phyloP scores from a whole-genome alignment of 2,113 vertebrate genomes.

The Mobula birostris region DNA sequence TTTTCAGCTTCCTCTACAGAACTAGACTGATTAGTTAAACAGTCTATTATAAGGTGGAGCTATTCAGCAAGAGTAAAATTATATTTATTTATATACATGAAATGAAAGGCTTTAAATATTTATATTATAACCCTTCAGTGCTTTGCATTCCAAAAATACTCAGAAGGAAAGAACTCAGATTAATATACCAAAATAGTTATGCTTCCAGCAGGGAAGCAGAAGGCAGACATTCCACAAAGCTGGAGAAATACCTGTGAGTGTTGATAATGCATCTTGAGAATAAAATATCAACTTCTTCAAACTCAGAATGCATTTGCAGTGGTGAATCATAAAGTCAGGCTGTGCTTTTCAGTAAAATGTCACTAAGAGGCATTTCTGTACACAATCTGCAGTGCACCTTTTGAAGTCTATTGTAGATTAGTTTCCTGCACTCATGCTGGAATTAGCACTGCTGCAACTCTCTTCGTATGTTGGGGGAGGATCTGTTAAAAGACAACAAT shows the following conservation, averaged over 20 bases:
- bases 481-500: conserved; percentile 55
- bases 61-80: not conserved
- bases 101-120: conserved; percentile 10
- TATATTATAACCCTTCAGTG: not conserved
- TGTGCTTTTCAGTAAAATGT: conserved; percentile 19
- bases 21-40: not conserved
- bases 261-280: not conserved
- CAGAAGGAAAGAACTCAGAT: not conserved
- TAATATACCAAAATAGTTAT: not conserved
- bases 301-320: not conserved
- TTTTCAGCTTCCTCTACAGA: not conserved
- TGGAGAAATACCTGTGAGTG: not conserved
- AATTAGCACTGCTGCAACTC: conserved; percentile 69
- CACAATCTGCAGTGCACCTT: not conserved
- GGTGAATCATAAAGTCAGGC: not conserved
- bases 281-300: conserved; percentile 5
- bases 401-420: conserved; percentile 40
- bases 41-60: not conserved
- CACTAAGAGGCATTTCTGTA: conserved; percentile 17
- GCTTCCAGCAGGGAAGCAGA: not conserved
- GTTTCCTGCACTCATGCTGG: conserved; percentile 57
- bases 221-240: conserved; percentile 4
- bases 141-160: not conserved
- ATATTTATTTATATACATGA: conserved; percentile 21
- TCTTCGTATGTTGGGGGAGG: conserved; percentile 86